Evolutionary conservation across 2,797 vertebrate species (phyloP).

Genomic region (Pristis pectinata): DNA sequence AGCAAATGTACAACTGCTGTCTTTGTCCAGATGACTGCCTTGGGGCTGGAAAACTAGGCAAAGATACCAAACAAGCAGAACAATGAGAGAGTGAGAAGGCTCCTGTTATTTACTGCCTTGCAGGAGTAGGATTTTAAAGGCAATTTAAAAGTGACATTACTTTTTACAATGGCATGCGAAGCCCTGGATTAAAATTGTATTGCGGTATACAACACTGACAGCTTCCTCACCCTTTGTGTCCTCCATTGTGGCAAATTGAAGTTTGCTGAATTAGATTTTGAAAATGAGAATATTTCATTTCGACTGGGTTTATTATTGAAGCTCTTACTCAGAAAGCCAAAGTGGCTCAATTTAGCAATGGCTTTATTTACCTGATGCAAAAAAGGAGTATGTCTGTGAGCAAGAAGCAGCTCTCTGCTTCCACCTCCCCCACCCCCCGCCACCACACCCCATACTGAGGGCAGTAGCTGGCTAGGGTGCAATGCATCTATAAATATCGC

Average conservation of each 20-base stretch:
- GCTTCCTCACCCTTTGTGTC: neutral
- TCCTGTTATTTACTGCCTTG: neutral
- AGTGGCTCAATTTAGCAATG: neutral
- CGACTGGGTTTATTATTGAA: neutral
- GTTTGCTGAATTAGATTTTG: neutral
- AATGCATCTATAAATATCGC: neutral
- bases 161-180: neutral
- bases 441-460: neutral
- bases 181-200: neutral
- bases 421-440: no score
- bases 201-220: neutral
- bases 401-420: neutral
- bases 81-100: neutral
- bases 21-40: neutral
- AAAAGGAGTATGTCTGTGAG: neutral
- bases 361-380: no score
- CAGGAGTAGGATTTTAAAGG: neutral
- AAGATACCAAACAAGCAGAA: neutral
- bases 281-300: neutral
- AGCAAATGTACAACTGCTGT: neutral
- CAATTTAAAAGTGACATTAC: neutral
- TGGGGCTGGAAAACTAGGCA: neutral
- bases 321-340: neutral
- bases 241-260: neutral
- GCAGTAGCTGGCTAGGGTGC: neutral